Percentiles rank a stretch among this genome's conserved stretches.
phyloP scores from a whole-genome alignment of 2,888 invertebrate genomes.

The Frankliniella intonsa region DNA sequence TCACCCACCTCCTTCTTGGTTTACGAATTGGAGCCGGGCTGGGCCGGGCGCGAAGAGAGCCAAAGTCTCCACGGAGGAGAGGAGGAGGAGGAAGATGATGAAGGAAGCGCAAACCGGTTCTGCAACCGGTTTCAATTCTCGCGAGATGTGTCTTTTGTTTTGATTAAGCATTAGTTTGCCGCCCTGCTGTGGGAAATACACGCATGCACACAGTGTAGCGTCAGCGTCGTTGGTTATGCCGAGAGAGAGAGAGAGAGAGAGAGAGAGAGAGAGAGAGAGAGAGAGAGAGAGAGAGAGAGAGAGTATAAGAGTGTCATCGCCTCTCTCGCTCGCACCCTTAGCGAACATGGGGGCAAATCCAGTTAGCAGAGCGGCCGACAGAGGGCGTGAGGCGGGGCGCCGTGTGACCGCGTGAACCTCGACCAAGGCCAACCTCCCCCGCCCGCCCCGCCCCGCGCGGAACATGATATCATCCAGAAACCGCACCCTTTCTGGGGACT shows the following conservation, averaged over 20 bases:
- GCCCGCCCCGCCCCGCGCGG: no score
- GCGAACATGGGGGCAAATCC: not conserved
- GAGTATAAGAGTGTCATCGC: not conserved
- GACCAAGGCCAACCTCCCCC: no score
- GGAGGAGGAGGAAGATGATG: not conserved
- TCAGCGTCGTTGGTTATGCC: not conserved
- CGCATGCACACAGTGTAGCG: not conserved
- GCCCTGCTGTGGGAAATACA: not conserved
- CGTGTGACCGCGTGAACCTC: no score
- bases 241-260: not conserved
- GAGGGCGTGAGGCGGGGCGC: no score
- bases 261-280: not conserved
- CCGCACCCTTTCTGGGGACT: no score
- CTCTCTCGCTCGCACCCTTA: not conserved
- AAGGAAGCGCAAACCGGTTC: not conserved
- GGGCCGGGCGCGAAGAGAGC: not conserved
- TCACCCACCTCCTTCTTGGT: not conserved
- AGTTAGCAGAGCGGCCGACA: no score
- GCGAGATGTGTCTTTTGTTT: conserved; percentile 26
- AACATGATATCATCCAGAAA: no score
- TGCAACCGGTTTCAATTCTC: conserved; percentile 18
- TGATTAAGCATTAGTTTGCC: conserved; percentile 25
- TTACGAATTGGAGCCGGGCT: conserved; percentile 7
- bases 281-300: not conserved
- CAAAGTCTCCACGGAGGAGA: not conserved